Evolutionary conservation across 92 coral and sea anemone species (phyloP).

Genomic region (Palythoa caribaeorum): DNA sequence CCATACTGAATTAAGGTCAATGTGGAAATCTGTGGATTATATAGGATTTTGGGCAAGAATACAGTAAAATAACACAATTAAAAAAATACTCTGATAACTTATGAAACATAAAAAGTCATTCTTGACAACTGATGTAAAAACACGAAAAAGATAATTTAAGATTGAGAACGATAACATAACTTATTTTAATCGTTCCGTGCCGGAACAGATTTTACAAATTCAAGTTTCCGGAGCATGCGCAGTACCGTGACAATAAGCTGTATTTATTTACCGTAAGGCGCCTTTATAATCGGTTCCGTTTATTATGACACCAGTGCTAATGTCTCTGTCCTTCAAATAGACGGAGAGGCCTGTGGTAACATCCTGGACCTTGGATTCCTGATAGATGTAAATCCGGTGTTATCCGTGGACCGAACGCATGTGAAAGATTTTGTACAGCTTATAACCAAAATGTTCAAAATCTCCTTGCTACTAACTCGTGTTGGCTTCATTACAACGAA

Average conservation of each 20-base stretch:
- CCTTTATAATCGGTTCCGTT: neutral
- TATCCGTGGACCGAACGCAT: neutral
- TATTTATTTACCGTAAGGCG: neutral
- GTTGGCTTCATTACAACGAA: conserved; percentile 4
- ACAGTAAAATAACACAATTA: too few relatives aligned
- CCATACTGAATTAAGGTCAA: too few relatives aligned
- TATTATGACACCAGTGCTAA: neutral
- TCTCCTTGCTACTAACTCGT: conserved; percentile 1
- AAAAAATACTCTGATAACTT: too few relatives aligned
- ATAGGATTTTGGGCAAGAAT: too few relatives aligned
- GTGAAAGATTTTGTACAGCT: conserved; percentile 22
- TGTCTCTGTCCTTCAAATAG: neutral
- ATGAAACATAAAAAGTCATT: too few relatives aligned
- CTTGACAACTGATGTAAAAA: too few relatives aligned
- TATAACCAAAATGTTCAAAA: neutral
- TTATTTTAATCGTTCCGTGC: too few relatives aligned
- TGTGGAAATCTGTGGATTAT: too few relatives aligned
- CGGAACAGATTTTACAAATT: too few relatives aligned
- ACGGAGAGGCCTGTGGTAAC: neutral
- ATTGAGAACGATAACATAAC: too few relatives aligned
- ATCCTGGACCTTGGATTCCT: conserved; percentile 17
- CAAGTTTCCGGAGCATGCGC: too few relatives aligned
- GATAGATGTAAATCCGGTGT: conserved; percentile 13
- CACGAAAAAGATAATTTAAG: too few relatives aligned
- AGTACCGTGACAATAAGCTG: neutral